Evolutionary conservation across 1,140 invertebrate species (phyloP), one percentile per base, ranked within the genome.

Genomic region (Drosophila parvula): DNA sequence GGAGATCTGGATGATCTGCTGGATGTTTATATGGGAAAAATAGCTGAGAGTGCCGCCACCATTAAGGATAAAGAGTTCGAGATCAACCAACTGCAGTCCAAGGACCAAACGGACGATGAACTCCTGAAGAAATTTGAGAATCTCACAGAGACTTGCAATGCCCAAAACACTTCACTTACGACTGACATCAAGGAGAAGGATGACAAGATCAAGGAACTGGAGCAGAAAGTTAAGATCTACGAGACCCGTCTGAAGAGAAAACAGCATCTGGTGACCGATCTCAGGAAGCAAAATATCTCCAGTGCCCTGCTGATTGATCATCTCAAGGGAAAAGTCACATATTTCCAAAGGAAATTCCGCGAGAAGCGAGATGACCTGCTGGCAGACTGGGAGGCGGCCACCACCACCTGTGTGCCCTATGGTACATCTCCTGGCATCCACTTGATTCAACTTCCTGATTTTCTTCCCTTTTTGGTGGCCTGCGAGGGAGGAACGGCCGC

Each of bases 331-430:
- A 82, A 65, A 18, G 62, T 75, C 0, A 22, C 14, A 1, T 34
- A 68, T n/a, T 65, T 82, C 16, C 70, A 75, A 14, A 41, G 60
- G 3, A 79, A 61, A 4, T 70, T 88, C 6, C 53, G 71, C 10
- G 82, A 85, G 41, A 60, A 85, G 36, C 88, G 81, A 22, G 83
- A 85, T 48, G 82, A 85, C 16, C 40, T 85, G n/a, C 32, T 85
- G 44, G 82, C 82, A 10, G 82, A 85, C 12, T 85, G 82, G 82
- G 82, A 85, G 56, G 65, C 75, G 14, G 79, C 82, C 1, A 85
- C 82, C 3, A 79, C 73, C 3, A 85, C 59, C 6, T 86, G 82
- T 34, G 11, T 86, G 11, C 79, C 82, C 0, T 76, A 63, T 28
- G 79, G 67, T 0, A 65, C 47, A 9, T 60, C 67, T 0, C 50